phyloP scores from a whole-genome alignment of 2,797 vertebrate genomes.

The Dallia pectoralis region DNA sequence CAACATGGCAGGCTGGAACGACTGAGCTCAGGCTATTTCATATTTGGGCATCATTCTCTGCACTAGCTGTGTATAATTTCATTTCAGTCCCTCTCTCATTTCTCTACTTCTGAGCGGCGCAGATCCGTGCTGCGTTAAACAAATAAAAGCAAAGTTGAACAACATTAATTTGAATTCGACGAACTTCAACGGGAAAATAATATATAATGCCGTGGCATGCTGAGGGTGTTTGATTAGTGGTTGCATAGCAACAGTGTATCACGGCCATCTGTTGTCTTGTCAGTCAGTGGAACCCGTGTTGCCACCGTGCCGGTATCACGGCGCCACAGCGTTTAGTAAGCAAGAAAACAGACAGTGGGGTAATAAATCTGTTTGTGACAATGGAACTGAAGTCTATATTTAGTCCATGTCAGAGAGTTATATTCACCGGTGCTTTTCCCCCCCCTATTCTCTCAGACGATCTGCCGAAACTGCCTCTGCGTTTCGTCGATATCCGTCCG shows the following conservation, averaged over 20 bases:
- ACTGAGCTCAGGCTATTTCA: not conserved
- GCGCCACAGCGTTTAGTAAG: not conserved
- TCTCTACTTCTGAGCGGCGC: not conserved
- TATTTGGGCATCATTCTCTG: not conserved
- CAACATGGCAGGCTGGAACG: not conserved
- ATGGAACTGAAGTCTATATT: not conserved
- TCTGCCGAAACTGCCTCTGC: not conserved
- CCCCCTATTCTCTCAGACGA: not conserved
- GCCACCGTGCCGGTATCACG: not conserved
- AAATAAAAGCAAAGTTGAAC: not conserved
- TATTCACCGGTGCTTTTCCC: not conserved
- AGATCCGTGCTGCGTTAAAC: conserved; percentile 6
- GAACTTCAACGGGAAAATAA: not conserved
- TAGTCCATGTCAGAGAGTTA: not conserved
- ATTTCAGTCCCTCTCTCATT: not conserved
- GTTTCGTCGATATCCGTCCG: not conserved
- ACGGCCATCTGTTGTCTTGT: conserved; percentile 32
- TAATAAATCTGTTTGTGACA: not conserved
- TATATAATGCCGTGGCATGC: conserved; percentile 10
- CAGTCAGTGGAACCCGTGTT: conserved; percentile 14
- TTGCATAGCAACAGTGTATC: conserved; percentile 41
- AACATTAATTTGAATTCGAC: conserved; percentile 4
- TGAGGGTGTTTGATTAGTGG: conserved; percentile 35
- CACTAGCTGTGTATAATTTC: not conserved
- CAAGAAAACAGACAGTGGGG: not conserved